Conservation (phyloP, 2,113 vertebrate species). For the Montifringilla adamsi region DNA sequence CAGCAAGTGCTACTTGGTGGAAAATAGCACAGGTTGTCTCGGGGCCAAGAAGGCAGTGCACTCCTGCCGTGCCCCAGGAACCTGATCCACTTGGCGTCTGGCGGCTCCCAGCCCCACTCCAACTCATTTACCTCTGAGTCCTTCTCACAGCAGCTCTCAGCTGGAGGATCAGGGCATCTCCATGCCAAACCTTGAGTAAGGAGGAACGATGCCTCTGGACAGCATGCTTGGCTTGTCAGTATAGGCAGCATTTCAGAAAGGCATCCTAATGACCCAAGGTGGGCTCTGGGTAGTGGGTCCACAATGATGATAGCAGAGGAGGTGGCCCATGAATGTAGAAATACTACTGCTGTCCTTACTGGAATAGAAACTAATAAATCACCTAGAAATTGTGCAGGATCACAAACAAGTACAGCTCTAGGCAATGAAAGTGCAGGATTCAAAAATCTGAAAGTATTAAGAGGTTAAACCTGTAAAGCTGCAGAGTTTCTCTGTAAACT, state of each 20-base stretch:
- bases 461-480: neutral
- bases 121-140: neutral
- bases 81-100: neutral
- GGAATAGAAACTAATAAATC: neutral
- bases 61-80: neutral
- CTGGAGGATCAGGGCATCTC: neutral
- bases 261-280: neutral
- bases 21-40: neutral
- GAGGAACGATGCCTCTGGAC: neutral
- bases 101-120: neutral
- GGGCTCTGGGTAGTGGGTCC: neutral
- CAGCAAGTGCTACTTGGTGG: slow-evolving; percentile 32
- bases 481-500: neutral
- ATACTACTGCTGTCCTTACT: neutral
- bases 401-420: neutral
- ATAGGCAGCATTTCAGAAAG: neutral
- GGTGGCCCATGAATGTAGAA: neutral
- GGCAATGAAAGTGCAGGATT: neutral
- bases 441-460: neutral
- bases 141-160: neutral
- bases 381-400: neutral
- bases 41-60: neutral
- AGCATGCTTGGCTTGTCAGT: neutral
- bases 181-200: neutral
- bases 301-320: neutral